Evolutionary conservation across 2,113 vertebrate species (phyloP).

Genomic region (Zosterops lateralis): DNA sequence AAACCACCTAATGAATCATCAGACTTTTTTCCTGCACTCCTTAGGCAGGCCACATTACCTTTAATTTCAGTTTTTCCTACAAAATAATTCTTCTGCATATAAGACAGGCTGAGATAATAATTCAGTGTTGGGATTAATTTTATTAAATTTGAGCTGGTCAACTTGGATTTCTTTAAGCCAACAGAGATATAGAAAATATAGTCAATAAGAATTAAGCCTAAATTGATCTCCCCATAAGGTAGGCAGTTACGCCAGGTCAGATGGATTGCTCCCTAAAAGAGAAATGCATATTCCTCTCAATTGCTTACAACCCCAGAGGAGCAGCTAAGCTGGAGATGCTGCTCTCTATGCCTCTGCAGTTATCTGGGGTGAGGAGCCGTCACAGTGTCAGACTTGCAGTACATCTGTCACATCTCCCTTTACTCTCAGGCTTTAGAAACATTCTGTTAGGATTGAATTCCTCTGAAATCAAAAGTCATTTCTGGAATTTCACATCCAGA

Average conservation of each 20-base stretch:
- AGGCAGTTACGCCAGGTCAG: not conserved
- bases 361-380: not conserved
- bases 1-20: conserved; percentile 13
- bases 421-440: not conserved
- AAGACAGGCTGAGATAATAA: not conserved
- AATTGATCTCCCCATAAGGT: not conserved
- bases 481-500: not conserved
- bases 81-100: not conserved
- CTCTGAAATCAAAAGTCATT: not conserved
- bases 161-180: not conserved
- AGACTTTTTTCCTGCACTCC: not conserved
- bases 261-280: not conserved
- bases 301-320: not conserved
- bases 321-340: not conserved
- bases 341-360: not conserved
- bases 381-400: not conserved
- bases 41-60: not conserved
- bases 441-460: not conserved
- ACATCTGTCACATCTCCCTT: not conserved
- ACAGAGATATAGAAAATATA: not conserved
- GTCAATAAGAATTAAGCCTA: not conserved
- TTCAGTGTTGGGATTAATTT: not conserved
- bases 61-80: not conserved
- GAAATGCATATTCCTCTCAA: not conserved
- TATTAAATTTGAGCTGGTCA: not conserved